A percentile compares a stretch with the other conserved stretches of the same genome.
These are phyloP conservation scores for Drosophila pruinosa DNA, from an alignment of 1,140 invertebrate species.

Conservation along the genomic window DNA sequence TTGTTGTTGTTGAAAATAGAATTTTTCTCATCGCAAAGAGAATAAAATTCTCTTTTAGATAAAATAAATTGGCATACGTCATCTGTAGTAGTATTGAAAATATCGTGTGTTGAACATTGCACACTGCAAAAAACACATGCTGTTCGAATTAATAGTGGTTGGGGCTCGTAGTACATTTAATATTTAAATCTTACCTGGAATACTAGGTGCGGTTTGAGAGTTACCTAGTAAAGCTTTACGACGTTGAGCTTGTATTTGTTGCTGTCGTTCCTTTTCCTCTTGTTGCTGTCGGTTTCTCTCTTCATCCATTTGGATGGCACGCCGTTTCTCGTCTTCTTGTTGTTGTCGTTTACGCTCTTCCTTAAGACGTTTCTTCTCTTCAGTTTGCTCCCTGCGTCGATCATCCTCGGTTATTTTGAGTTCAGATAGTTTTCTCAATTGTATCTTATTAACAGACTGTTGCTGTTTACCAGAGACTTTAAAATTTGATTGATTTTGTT, in stretches of 20 bases:
- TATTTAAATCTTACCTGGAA: conserved; percentile 19
- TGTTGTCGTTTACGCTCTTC: conserved; percentile 84
- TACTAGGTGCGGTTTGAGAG: background rate
- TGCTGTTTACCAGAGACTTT: conserved; percentile 29
- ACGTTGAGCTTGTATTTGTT: conserved; percentile 75
- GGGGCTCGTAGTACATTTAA: too few species aligned
- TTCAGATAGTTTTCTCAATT: conserved; percentile 14
- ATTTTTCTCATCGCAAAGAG: too few species aligned
- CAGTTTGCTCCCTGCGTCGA: conserved; percentile 51
- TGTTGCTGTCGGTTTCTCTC: conserved; percentile 62
- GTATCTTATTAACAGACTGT: conserved; percentile 64
- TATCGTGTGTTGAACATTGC: too few species aligned
- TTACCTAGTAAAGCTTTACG: conserved; percentile 70
- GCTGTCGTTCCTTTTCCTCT: conserved; percentile 73
- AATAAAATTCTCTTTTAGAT: too few species aligned
- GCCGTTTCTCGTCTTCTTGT: conserved; percentile 84
- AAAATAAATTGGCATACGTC: too few species aligned
- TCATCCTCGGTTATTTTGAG: conserved; percentile 51
- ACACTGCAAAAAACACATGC: too few species aligned
- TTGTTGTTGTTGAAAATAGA: too few species aligned
- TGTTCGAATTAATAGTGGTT: too few species aligned
- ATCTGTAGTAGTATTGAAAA: too few species aligned
- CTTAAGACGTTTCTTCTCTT: conserved; percentile 58
- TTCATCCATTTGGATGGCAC: conserved; percentile 57
- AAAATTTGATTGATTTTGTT: background rate